Percentiles rank a stretch among this genome's conserved stretches.
Conservation (phyloP, 2,113 vertebrate species). For the Urocolius indicus region DNA sequence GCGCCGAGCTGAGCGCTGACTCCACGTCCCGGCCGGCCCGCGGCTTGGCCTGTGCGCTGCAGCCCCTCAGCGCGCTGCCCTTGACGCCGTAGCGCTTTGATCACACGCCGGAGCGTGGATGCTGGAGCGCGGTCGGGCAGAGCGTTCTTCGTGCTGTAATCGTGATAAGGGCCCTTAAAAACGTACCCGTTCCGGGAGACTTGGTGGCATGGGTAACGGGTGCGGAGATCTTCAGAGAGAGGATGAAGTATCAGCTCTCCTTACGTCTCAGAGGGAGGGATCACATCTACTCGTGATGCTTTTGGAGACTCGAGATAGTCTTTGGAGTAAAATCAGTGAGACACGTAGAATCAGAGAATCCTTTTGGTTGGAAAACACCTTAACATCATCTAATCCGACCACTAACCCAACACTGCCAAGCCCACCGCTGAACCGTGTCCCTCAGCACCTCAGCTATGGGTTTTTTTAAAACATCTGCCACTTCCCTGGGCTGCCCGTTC, state of each 20-base stretch:
- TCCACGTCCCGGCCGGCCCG: neutral
- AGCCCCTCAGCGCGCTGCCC: accelerated
- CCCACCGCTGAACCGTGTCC: no score
- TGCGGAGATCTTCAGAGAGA: accelerated
- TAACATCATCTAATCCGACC: no score
- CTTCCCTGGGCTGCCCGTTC: no score
- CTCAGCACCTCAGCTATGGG: no score
- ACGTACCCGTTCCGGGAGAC: accelerated
- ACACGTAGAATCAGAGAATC: neutral
- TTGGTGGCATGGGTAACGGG: accelerated
- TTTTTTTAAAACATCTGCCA: no score
- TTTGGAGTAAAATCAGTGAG: accelerated
- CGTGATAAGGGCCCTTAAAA: accelerated
- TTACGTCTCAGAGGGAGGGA: neutral
- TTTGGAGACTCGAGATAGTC: neutral
- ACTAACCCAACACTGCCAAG: no score
- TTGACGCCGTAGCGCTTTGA: accelerated
- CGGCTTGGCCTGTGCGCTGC: no score
- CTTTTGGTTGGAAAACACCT: no score
- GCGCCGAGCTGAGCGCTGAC: neutral
- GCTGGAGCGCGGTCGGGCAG: accelerated
- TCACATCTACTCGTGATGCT: accelerated
- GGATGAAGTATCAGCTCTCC: accelerated
- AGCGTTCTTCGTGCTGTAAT: accelerated
- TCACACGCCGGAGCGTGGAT: accelerated